Percentiles rank a stretch among this genome's conserved stretches.
These are phyloP conservation scores for Trididemnum nubilum DNA, from an alignment of 23 tunicate genomes.

Conservation along the genomic window DNA sequence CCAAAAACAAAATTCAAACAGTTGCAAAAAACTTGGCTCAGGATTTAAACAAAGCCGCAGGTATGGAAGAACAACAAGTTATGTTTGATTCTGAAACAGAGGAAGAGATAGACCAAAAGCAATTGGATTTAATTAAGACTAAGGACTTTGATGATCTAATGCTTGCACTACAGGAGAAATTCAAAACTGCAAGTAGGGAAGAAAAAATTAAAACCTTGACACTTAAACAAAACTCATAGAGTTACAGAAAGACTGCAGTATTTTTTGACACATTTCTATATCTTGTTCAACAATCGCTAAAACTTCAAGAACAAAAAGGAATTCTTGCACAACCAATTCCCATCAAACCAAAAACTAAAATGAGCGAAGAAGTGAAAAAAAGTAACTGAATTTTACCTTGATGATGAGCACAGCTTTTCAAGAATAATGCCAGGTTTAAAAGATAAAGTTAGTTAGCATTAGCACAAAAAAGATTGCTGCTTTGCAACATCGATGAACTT, in stretches of 20 bases:
- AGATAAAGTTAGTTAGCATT: neutral
- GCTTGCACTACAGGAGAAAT: neutral
- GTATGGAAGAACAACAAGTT: neutral
- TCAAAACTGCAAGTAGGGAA: neutral
- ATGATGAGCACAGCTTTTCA: neutral
- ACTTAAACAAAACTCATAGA: conserved; percentile 12
- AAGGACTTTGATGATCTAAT: conserved; percentile 21
- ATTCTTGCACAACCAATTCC: neutral
- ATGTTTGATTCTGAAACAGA: neutral
- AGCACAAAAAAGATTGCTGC: neutral
- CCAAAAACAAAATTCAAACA: neutral
- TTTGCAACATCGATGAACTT: conserved; percentile 7
- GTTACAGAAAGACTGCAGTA: neutral
- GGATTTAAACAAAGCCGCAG: neutral
- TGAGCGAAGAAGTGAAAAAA: neutral
- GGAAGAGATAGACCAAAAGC: neutral
- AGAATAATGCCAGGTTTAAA: conserved; percentile 33
- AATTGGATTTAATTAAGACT: neutral
- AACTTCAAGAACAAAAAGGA: neutral
- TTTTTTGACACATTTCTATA: neutral
- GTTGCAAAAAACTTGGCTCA: neutral
- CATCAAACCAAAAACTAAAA: neutral
- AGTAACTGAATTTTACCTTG: neutral
- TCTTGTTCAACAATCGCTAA: neutral
- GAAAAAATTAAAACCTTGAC: conserved; percentile 13